Base-by-base conservation (phyloP, 2,797 vertebrate species). In the Margarornis squamiger region DNA sequence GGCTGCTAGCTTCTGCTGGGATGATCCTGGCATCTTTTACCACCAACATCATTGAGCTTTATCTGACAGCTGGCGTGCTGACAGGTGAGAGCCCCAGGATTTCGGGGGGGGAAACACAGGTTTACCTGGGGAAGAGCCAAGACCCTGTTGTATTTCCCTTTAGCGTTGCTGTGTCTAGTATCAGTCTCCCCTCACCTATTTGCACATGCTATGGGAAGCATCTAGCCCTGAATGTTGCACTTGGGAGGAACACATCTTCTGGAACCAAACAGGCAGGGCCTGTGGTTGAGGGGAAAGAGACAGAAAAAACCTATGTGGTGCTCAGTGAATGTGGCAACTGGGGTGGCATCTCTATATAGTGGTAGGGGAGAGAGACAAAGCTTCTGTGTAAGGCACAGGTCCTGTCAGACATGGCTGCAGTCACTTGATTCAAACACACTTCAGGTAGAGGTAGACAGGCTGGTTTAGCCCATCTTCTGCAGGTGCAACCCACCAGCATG, bases 11-110 rank as follows among this genome's bases (percentile, higher is more conserved):
- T 38, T 98, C 98, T 2, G 96, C 97, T 9, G 98, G 98, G 39
- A 98, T 98, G 98, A 96, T 98, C 85, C 93, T 98, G 26, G 98
- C 98, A 7, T 98, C 98, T 74, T 98, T 98, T 32, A 97, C 98
- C 63, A 98, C 97, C 27, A 98, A 97, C 51, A 98, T 98, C 26
- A 97, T 98, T 59, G 98, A 98, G 89, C 96, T 98, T 51, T 98
- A 98, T 93, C 91, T 98, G 92, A 98, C 98, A 10, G 98, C 98
- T 38, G 98, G 98, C 1, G 97, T 98, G 93, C 91, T 98, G 89
- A 98, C 98, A 91, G 98, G 98, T 98, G 66, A 97, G 97, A 77
- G 34, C 29, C 43, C 24, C 1, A 5, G 27, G 48, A 78, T 10
- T 2, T 66, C n/a, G 45, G 14, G 34, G 34, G 43, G 6, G 12